Base-by-base conservation (phyloP, 2,888 invertebrate species). In the Pollenia labialis region DNA sequence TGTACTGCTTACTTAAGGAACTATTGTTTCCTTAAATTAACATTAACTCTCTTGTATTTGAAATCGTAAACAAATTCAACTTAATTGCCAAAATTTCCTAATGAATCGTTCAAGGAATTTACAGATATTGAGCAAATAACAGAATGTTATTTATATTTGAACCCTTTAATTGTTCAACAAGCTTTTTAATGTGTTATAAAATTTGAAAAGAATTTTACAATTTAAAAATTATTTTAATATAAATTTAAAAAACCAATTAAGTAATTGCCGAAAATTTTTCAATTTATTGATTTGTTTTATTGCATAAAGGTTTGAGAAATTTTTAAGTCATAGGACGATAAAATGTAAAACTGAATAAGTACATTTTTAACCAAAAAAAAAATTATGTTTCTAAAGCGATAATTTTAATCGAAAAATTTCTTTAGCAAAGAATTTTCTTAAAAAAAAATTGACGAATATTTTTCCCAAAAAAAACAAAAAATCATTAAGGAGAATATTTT, bases 11-110 rank as follows among this genome's bases (percentile, higher is more conserved):
- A 12, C 14, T 12, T n/a, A 44, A 0, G 12, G 9, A 42, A 18
- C 8, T 56, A 14, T 16, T 60, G 12, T 40, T 56, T 4, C 14
- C 32, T 32, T 14, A 6, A 7, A 56, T 4, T 7, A 23, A 16
- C 16, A 62, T 60, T 32, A 9, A 71, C 8, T 71, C 12, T 52
- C 16, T 71, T 80, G 18, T 66, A 32, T 54, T 32, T 16, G 46
- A 16, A 9, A 44, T 54, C 16, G 42, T 18, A n/a, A 76, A 52
- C 60, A 12, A 71, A 80, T 52, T 62, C 44, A 42, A 64, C 0
- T n/a, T 8, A 62, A 79, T 56, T 68, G 56, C 16, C 7, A 68
- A 68, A 18, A 32, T 32, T 32, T 32, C 32, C 32, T 32, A 6
- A 32, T 32, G 4, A 32, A 32, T 32, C 32, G 32, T 32, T 32